phyloP scores from a whole-genome alignment of 2,888 invertebrate species.

The Coecobrya sp. region DNA sequence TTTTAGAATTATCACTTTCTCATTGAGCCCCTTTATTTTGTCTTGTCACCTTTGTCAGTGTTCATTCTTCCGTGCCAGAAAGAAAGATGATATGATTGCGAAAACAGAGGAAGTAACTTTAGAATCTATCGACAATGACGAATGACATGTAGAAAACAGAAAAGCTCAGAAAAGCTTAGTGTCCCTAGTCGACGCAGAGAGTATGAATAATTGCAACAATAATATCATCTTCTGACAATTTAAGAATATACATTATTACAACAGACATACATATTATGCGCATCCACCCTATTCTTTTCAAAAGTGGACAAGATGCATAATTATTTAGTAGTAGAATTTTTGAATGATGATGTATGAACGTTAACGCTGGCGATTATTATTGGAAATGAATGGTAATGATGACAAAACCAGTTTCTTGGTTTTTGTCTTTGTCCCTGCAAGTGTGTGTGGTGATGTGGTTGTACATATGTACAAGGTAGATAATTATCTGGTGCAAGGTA shows the following conservation, averaged over 20 bases:
- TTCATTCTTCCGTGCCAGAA: too few species aligned
- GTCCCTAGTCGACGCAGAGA: too few species aligned
- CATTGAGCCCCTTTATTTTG: too few species aligned
- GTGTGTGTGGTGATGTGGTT: background rate
- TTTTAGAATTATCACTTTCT: too few species aligned
- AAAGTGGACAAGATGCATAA: background rate
- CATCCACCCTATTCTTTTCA: background rate
- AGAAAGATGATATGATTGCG: too few species aligned
- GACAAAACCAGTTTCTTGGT: background rate
- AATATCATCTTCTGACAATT: background rate
- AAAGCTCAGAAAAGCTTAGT: too few species aligned
- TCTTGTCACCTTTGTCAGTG: too few species aligned
- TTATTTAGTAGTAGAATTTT: background rate
- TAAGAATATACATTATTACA: background rate
- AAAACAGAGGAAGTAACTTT: too few species aligned
- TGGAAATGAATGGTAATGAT: slow-evolving; percentile 11
- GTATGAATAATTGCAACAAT: background rate
- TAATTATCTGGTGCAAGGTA: slow-evolving; percentile 44
- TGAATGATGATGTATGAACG: background rate
- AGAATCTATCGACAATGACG: too few species aligned
- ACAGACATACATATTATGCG: background rate
- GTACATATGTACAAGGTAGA: background rate
- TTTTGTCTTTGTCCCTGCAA: background rate
- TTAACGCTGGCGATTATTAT: background rate
- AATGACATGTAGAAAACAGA: too few species aligned